These are phyloP conservation scores for Dinoponera quadriceps DNA, from an alignment of 1,140 invertebrate genomes.

Conservation along the genomic window DNA sequence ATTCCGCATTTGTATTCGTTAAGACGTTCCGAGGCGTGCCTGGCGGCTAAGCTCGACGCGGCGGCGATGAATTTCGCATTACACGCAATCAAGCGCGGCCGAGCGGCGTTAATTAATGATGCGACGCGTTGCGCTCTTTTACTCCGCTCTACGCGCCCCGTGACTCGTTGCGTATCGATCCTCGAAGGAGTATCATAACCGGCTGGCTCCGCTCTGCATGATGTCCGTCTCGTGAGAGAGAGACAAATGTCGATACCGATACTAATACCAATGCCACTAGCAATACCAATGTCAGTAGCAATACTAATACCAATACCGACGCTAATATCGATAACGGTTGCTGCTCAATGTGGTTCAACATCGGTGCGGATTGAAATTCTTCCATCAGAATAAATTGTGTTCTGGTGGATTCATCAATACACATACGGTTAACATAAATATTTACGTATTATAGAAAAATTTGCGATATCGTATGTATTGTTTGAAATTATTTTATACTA, in stretches of 20 bases:
- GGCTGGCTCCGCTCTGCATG: background rate
- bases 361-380: background rate
- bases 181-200: constrained; percentile 31
- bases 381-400: background rate
- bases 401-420: background rate
- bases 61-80: constrained; percentile 75
- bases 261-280: background rate
- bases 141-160: constrained; percentile 31
- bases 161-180: constrained; percentile 53
- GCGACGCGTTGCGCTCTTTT: constrained; percentile 53
- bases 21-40: constrained; percentile 60
- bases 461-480: too few relatives aligned
- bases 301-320: background rate
- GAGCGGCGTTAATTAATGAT: constrained; percentile 75
- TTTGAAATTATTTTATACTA: too few relatives aligned
- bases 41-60: constrained; percentile 47
- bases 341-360: background rate
- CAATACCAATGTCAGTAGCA: too few relatives aligned
- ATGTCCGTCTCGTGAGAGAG: background rate
- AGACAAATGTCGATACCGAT: background rate
- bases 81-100: constrained; percentile 73
- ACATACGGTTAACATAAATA: background rate
- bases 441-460: too few relatives aligned
- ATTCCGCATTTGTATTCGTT: constrained; percentile 83
- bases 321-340: background rate